Percentiles rank a stretch among this genome's conserved stretches.
These are phyloP conservation scores for Drosophila putrida DNA, from an alignment of 2,888 invertebrate genomes.

Conservation along the genomic window DNA sequence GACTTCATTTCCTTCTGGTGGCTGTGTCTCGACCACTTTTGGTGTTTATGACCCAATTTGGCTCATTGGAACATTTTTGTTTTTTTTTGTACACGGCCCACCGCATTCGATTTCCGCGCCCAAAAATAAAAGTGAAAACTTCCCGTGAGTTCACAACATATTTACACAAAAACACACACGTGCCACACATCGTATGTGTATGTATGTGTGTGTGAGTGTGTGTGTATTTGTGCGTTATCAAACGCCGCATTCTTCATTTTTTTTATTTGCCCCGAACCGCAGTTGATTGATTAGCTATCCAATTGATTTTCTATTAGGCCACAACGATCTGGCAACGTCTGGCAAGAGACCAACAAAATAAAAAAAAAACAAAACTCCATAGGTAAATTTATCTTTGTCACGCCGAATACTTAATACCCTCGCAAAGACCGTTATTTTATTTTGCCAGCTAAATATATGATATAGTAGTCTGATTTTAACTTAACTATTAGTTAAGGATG, in stretches of 20 bases:
- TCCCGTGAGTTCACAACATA: slow-evolving; percentile 11
- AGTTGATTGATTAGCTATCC: slow-evolving; percentile 69
- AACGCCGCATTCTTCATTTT: slow-evolving; percentile 70
- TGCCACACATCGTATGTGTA: not conserved
- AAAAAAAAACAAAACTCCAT: not conserved
- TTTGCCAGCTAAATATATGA: no score
- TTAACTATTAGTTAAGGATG: no score
- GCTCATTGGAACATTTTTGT: slow-evolving; percentile 53
- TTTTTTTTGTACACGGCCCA: slow-evolving; percentile 47
- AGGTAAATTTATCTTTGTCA: no score
- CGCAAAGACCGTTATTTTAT: no score
- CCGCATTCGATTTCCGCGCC: slow-evolving; percentile 71
- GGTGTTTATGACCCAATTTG: slow-evolving; percentile 76
- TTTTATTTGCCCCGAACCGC: slow-evolving; percentile 64
- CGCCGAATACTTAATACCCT: no score
- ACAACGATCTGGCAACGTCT: slow-evolving; percentile 38
- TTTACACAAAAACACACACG: not conserved
- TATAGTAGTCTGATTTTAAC: no score
- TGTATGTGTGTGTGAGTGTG: not conserved
- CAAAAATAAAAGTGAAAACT: slow-evolving; percentile 76
- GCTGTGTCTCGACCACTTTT: slow-evolving; percentile 63
- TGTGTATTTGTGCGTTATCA: slow-evolving; percentile 55
- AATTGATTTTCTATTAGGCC: slow-evolving; percentile 39
- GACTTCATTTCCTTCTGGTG: slow-evolving; percentile 46
- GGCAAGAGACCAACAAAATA: not conserved